Evolutionary conservation across 2,888 invertebrate genomes (phyloP), one percentile per base, ranked within the genome.

Genomic region (Aricia artaxerxes): DNA sequence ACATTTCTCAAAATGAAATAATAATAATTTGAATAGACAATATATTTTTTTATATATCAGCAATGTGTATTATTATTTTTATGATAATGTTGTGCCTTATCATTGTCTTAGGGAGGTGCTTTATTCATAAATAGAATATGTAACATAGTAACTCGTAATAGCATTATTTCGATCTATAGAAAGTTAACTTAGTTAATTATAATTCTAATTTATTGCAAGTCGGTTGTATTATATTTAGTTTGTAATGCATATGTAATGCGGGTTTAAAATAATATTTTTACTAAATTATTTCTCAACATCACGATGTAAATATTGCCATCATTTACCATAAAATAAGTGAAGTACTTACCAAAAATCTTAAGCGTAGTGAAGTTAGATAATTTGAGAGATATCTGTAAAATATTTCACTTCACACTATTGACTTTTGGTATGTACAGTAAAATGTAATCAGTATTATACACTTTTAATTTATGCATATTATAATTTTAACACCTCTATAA

Each of bases 361-460:
- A 75, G 4, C 3, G 1, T 44, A 31, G 75, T 75, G 75, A 49
- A 75, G 44, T 73, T 73, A 73, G 73, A 6, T 61, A 61, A 61
- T 61, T n/a, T 61, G 4, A 31, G 24, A 64, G 73, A 73, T n/a
- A 40, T 4, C 24, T 73, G n/a, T 16, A 75, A 75, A 49, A 5
- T 24, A 75, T 24, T n/a, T 44, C 31, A 75, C 49, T 75, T 75
- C 75, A 75, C 75, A 31, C 24, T 3, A 4, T 75, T 75, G 11
- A 49, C 11, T 49, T 75, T 75, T 75, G 75, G 49, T 24, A 31
- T 0, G 31, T 24, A 24, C 49, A 2, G 16, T 49, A 35, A 76
- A 76, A 53, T 76, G 85, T 93, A 91, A 94, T 93, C 93, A 94
- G 93, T 94, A 94, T 94, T 94, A 94, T 90, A 89, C 88, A 89